Conservation (phyloP, 2,888 invertebrate species). For the Phrixothrix hirtus region DNA sequence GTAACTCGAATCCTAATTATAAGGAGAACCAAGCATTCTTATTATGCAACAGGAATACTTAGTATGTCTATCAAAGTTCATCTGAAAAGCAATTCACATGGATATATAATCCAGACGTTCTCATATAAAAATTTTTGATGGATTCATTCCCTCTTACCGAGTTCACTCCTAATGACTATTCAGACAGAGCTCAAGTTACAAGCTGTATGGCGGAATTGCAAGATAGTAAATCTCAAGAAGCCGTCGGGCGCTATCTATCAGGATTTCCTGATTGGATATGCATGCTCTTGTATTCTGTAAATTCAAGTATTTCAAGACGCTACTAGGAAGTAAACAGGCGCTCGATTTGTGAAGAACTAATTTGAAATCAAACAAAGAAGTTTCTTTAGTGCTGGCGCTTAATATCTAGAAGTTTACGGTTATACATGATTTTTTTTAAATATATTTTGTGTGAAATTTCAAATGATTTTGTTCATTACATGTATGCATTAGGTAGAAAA, state of each 20-base stretch:
- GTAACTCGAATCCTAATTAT: too few relatives aligned
- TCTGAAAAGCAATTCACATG: neutral
- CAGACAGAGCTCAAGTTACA: constrained; percentile 11
- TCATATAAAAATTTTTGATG: constrained; percentile 4
- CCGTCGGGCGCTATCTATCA: constrained; percentile 14
- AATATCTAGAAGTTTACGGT: neutral
- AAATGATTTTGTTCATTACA: too few relatives aligned
- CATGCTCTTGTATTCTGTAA: constrained; percentile 12
- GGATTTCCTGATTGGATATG: constrained; percentile 19
- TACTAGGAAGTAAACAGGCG: constrained; percentile 6
- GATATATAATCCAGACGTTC: neutral
- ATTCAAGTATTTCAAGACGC: constrained; percentile 7
- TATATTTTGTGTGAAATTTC: too few relatives aligned
- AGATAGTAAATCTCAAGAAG: constrained; percentile 15
- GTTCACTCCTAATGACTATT: constrained; percentile 13
- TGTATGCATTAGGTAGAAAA: too few relatives aligned
- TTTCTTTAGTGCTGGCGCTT: neutral
- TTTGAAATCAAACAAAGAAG: neutral
- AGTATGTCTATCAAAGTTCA: too few relatives aligned
- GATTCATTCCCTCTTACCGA: constrained; percentile 1
- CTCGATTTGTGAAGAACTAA: neutral
- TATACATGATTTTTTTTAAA: too few relatives aligned
- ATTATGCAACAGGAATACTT: too few relatives aligned
- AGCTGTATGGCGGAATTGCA: constrained; percentile 7
- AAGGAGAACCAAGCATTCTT: too few relatives aligned